A percentile compares a stretch with the other conserved stretches of the same genome.
Evolutionary conservation across 2,113 vertebrate species (phyloP).

Genomic region (Scatophagus argus): DNA sequence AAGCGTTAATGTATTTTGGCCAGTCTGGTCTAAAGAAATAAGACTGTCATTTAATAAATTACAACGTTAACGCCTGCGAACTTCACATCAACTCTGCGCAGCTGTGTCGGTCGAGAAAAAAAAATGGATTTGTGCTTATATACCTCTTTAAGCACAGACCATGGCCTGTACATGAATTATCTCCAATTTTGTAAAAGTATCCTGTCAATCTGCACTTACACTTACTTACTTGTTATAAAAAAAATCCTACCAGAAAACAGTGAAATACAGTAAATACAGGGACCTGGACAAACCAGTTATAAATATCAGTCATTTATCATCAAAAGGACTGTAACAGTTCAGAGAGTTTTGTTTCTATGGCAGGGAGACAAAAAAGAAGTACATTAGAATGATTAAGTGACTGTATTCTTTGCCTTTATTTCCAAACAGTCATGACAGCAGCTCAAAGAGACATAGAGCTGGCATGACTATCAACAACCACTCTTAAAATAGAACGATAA

Average conservation of each 20-base stretch:
- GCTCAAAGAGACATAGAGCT: constrained; percentile 19
- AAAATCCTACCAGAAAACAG: neutral
- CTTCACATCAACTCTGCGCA: neutral
- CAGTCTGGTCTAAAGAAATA: neutral
- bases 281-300: neutral
- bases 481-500: constrained; percentile 48
- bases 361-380: neutral
- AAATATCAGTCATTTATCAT: neutral
- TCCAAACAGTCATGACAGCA: constrained; percentile 22
- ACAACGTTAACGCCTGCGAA: neutral
- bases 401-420: constrained; percentile 57
- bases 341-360: neutral
- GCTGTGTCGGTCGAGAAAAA: neutral
- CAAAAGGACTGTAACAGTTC: neutral
- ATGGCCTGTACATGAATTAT: no score
- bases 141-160: neutral
- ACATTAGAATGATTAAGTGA: neutral
- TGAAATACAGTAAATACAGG: neutral
- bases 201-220: neutral
- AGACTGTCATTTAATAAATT: neutral
- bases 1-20: neutral
- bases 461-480: constrained; percentile 18
- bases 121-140: constrained; percentile 14
- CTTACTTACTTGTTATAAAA: neutral
- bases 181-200: neutral